Percentiles rank a stretch among this genome's conserved stretches.
Evolutionary conservation across 1,140 invertebrate species (phyloP).

Genomic region (Octopus bimaculoides): DNA sequence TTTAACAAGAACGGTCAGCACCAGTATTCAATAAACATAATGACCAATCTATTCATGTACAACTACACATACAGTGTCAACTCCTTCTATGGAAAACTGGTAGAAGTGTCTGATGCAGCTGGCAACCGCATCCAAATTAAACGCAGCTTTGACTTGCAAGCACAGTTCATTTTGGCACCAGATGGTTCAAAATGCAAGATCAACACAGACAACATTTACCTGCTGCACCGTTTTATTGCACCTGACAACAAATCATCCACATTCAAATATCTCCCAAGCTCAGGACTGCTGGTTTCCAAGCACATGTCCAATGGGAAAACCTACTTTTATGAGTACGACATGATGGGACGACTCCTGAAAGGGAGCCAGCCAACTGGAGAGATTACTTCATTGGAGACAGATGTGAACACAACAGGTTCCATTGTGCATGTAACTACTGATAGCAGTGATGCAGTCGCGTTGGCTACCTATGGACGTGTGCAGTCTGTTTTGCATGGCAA

Average conservation of each 20-base stretch:
- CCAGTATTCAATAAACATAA: slow-evolving; percentile 84
- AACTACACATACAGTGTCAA: slow-evolving; percentile 94
- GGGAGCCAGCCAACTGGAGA: slow-evolving; percentile 88
- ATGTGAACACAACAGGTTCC: slow-evolving; percentile 54
- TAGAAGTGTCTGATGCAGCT: slow-evolving; percentile 87
- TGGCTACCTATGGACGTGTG: slow-evolving; percentile 56
- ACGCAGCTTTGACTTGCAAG: slow-evolving; percentile 66
- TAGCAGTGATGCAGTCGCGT: slow-evolving; percentile 48
- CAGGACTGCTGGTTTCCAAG: slow-evolving; percentile 72
- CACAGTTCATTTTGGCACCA: slow-evolving; percentile 91
- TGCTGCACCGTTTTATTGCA: slow-evolving; percentile 82
- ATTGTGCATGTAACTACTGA: slow-evolving; percentile 52
- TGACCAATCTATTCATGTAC: slow-evolving; percentile 88
- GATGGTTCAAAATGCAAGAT: slow-evolving; percentile 89
- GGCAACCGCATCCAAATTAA: slow-evolving; percentile 82
- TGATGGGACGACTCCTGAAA: slow-evolving; percentile 77
- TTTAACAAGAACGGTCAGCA: slow-evolving; percentile 97
- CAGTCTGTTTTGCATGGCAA: slow-evolving; percentile 56
- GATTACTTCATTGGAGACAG: slow-evolving; percentile 69
- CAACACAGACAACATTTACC: slow-evolving; percentile 77
- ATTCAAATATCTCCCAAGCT: slow-evolving; percentile 88
- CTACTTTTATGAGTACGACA: slow-evolving; percentile 85
- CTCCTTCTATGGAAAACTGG: slow-evolving; percentile 91
- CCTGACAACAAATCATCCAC: slow-evolving; percentile 89
- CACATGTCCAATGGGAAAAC: slow-evolving; percentile 77